Conservation (phyloP, 2,113 vertebrate species). For the Canis aureus region DNA sequence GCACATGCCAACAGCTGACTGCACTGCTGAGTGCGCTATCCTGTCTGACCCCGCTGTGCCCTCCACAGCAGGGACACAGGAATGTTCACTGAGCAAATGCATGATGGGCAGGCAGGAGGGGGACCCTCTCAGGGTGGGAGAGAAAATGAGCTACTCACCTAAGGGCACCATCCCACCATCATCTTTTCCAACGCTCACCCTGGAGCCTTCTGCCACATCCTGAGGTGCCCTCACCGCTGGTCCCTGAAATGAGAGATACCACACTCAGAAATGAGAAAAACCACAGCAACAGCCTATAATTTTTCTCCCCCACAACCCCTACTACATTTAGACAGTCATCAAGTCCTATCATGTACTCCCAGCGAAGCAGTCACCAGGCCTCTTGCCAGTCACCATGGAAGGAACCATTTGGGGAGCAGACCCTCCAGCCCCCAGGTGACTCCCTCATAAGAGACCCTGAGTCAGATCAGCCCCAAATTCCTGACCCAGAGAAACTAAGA, state of each 20-base stretch:
- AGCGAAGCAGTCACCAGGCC: neutral
- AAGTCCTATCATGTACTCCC: fast-evolving
- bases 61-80: neutral
- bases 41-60: neutral
- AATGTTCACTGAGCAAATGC: neutral
- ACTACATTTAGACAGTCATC: neutral
- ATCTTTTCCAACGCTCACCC: slow-evolving; percentile 39
- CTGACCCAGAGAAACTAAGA: neutral
- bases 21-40: fast-evolving
- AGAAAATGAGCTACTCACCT: slow-evolving; percentile 62
- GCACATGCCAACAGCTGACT: neutral
- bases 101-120: neutral
- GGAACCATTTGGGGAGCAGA: fast-evolving
- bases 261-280: neutral
- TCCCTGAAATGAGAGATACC: slow-evolving; percentile 57
- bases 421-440: neutral
- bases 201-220: neutral
- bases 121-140: neutral
- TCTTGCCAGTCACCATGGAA: neutral
- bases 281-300: fast-evolving
- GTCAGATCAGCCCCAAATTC: neutral
- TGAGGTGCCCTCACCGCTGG: slow-evolving; percentile 22
- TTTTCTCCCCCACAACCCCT: fast-evolving
- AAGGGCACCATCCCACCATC: neutral
- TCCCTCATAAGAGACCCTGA: neutral